Evolutionary conservation across 2,797 vertebrate genomes (phyloP).

Genomic region (Hyperoplus immaculatus): DNA sequence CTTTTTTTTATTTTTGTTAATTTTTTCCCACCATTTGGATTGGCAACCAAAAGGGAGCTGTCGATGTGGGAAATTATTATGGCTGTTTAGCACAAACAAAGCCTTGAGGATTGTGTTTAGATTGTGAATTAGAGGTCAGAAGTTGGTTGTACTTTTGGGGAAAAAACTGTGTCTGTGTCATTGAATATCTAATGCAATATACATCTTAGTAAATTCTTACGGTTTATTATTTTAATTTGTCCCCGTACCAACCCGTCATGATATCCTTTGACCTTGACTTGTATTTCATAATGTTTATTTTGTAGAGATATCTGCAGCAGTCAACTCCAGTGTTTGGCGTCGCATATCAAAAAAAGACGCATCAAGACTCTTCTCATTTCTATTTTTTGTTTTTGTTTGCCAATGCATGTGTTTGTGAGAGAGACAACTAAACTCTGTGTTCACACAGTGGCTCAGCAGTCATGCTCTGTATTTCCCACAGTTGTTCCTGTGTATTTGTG

Average conservation of each 20-base stretch:
- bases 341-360: constrained; percentile 23
- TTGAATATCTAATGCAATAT: constrained; percentile 59
- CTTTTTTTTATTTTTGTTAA: constrained; percentile 14
- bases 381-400: neutral
- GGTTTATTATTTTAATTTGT: constrained; percentile 22
- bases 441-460: constrained; percentile 29
- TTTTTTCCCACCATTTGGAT: constrained; percentile 27
- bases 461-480: constrained; percentile 37
- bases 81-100: constrained; percentile 39
- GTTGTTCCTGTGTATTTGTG: constrained; percentile 34
- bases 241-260: neutral
- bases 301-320: constrained; percentile 9
- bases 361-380: constrained; percentile 17
- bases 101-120: constrained; percentile 28
- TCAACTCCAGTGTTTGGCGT: neutral
- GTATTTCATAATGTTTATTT: constrained; percentile 10
- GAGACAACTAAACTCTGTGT: constrained; percentile 6
- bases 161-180: constrained; percentile 25
- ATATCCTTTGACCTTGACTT: constrained; percentile 15
- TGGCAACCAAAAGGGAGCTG: constrained; percentile 28
- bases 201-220: constrained; percentile 37
- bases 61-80: constrained; percentile 36
- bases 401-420: neutral
- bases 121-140: constrained; percentile 15
- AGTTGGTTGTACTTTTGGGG: constrained; percentile 22